Conservation (phyloP, 2,113 vertebrate genomes). For the Oryzias woworae region DNA sequence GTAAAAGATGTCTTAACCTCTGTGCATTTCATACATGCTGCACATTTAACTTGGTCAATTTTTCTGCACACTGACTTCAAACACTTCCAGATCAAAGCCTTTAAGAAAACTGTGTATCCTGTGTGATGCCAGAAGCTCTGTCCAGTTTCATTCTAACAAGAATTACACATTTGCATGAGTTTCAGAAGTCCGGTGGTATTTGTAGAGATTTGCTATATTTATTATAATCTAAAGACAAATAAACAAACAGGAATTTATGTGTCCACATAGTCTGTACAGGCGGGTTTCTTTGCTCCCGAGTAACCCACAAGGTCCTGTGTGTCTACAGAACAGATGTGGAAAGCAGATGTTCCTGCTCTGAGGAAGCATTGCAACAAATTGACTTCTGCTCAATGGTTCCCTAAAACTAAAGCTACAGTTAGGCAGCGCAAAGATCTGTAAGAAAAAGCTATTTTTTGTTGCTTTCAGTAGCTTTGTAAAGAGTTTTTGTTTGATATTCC, state of each 20-base stretch:
- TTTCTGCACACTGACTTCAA: too few species aligned
- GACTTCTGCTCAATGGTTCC: slow-evolving; percentile 9
- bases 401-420: background rate
- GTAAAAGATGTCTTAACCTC: too few species aligned
- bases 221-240: too few species aligned
- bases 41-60: too few species aligned
- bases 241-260: background rate
- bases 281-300: slow-evolving; percentile 39
- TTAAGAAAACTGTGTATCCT: too few species aligned
- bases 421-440: slow-evolving; percentile 8
- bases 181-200: too few species aligned
- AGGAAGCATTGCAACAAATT: slow-evolving; percentile 38
- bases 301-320: slow-evolving; percentile 28
- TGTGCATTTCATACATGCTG: too few species aligned
- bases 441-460: background rate
- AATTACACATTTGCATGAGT: too few species aligned
- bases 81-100: too few species aligned
- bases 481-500: slow-evolving; percentile 7
- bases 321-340: slow-evolving; percentile 66
- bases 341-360: slow-evolving; percentile 66
- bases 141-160: too few species aligned
- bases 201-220: too few species aligned
- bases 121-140: too few species aligned
- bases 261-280: slow-evolving; percentile 13
- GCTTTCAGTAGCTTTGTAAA: slow-evolving; percentile 12